Percentiles rank a stretch among this genome's conserved stretches.
Evolutionary conservation across 2,113 vertebrate species (phyloP).

Genomic region (Lagenorhynchus albirostris): DNA sequence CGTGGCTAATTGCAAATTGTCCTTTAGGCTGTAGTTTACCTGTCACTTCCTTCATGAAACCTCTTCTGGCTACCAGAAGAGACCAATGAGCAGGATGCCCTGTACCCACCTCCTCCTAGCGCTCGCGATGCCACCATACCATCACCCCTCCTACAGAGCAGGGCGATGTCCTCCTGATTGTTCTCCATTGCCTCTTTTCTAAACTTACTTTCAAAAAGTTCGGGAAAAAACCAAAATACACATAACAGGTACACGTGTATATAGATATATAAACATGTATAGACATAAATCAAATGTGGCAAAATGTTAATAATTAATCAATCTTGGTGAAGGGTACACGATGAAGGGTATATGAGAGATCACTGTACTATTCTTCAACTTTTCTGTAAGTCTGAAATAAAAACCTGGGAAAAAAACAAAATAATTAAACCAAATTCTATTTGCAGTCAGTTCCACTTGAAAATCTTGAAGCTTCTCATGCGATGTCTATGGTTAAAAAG

Average conservation of each 20-base stretch:
- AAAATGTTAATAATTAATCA: neutral
- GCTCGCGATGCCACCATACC: neutral
- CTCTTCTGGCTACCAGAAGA: neutral
- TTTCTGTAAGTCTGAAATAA: neutral
- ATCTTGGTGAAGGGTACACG: neutral
- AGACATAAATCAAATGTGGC: neutral
- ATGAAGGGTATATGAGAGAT: neutral
- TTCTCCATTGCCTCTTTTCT: neutral
- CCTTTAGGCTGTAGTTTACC: neutral
- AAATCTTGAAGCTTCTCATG: neutral
- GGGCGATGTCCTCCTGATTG: neutral
- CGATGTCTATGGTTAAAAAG: neutral
- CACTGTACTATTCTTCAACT: neutral
- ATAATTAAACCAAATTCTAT: neutral
- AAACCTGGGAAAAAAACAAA: neutral
- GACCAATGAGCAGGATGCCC: neutral
- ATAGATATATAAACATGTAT: neutral
- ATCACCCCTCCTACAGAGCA: neutral
- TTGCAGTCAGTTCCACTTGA: neutral
- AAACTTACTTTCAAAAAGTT: neutral
- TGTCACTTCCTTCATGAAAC: neutral
- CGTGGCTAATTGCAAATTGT: neutral
- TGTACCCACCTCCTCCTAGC: neutral
- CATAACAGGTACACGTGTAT: neutral
- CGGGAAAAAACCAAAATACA: neutral